Evolutionary conservation across 2,113 vertebrate species (phyloP).

Genomic region (Pseudorectes ferrugineus): DNA sequence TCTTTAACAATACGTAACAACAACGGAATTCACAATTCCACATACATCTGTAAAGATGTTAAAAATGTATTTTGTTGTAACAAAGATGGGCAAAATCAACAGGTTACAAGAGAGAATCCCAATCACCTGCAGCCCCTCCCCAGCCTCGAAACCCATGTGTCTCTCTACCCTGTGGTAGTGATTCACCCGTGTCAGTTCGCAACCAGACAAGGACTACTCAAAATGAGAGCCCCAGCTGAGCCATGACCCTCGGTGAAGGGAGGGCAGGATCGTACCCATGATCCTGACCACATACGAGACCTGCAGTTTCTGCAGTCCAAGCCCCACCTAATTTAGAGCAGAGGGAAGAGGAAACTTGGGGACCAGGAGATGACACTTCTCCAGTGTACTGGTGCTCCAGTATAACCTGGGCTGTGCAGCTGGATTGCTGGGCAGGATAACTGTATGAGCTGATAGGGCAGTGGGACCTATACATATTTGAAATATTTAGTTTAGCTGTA

Average conservation of each 20-base stretch:
- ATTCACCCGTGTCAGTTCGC: fast-evolving
- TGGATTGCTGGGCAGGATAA: neutral
- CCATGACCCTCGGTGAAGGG: neutral
- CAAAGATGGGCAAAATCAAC: neutral
- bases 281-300: neutral
- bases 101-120: neutral
- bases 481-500: neutral
- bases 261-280: neutral
- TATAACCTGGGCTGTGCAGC: neutral
- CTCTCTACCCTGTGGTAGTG: fast-evolving
- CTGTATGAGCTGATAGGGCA: neutral
- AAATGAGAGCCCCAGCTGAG: neutral
- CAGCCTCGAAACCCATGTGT: fast-evolving
- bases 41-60: neutral
- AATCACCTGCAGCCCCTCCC: neutral
- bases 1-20: neutral
- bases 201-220: fast-evolving
- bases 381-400: neutral
- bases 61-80: neutral
- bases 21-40: neutral
- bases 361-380: neutral
- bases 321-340: neutral
- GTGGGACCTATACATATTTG: neutral
- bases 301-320: fast-evolving
- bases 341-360: neutral